Conservation (phyloP, 2,113 vertebrate species). For the Phaethornis superciliosus region DNA sequence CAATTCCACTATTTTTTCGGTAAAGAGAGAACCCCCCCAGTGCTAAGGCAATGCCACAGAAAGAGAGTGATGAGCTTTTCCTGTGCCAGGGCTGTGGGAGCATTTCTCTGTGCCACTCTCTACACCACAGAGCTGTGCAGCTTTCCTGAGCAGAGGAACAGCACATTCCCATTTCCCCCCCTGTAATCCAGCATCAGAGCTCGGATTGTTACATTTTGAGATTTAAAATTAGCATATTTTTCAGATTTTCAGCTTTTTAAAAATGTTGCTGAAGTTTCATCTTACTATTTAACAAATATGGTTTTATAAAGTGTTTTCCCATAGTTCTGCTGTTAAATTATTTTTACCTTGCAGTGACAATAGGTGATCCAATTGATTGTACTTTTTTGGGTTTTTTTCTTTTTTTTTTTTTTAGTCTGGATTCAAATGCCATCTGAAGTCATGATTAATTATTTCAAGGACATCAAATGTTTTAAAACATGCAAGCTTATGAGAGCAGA, state of each 20-base stretch:
- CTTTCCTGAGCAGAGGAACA: neutral
- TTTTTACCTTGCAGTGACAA: neutral
- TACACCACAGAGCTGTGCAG: fast-evolving
- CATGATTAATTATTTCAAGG: neutral
- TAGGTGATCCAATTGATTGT: neutral
- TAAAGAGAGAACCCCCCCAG: neutral
- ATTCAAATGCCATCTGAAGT: constrained; percentile 7
- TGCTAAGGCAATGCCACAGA: neutral
- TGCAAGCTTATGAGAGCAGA: neutral
- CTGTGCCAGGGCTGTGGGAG: fast-evolving
- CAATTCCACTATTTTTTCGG: neutral
- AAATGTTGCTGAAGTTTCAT: neutral
- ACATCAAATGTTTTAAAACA: neutral
- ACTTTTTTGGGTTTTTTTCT: neutral
- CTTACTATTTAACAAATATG: neutral
- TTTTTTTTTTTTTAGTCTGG: constrained; percentile 12
- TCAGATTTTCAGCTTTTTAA: neutral
- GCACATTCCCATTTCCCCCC: neutral
- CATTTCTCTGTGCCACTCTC: neutral
- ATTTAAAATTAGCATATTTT: neutral
- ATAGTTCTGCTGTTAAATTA: neutral
- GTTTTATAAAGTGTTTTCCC: neutral
- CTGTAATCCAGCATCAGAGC: fast-evolving
- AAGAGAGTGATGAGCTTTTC: neutral
- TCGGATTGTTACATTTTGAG: neutral